Evolutionary conservation across 1,140 invertebrate genomes (phyloP).

Genomic region (Cylas formicarius): DNA sequence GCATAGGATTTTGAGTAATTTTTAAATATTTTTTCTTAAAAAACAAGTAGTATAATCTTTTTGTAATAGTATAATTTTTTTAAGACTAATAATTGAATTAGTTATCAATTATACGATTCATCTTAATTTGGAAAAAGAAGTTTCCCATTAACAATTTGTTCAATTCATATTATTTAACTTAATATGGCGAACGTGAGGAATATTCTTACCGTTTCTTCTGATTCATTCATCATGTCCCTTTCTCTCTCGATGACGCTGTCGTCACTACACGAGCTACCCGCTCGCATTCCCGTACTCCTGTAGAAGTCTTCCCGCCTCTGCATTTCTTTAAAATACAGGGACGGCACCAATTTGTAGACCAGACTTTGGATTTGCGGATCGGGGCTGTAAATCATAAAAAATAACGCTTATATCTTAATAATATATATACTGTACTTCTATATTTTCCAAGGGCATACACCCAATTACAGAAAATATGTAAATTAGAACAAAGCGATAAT

Average conservation of each 20-base stretch:
- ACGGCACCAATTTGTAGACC: conserved; percentile 92
- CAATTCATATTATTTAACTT: too few relatives aligned
- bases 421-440: background rate
- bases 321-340: conserved; percentile 85
- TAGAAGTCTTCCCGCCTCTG: conserved; percentile 65
- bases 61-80: too few relatives aligned
- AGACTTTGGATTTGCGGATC: conserved; percentile 90
- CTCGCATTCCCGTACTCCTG: conserved; percentile 32
- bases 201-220: conserved; percentile 26
- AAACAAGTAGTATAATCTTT: too few relatives aligned
- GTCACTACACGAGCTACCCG: conserved; percentile 37
- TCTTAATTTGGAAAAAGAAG: background rate
- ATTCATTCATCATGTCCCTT: conserved; percentile 29
- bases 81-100: too few relatives aligned
- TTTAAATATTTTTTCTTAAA: too few relatives aligned
- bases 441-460: too few relatives aligned
- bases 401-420: too few relatives aligned
- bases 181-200: background rate
- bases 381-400: conserved; percentile 48
- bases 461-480: too few relatives aligned
- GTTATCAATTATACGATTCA: too few relatives aligned
- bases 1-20: too few relatives aligned
- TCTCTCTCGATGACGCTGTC: conserved; percentile 37
- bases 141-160: background rate
- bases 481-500: too few relatives aligned